Conservation (phyloP, 2,113 vertebrate species). For the Bostrychus sinensis region DNA sequence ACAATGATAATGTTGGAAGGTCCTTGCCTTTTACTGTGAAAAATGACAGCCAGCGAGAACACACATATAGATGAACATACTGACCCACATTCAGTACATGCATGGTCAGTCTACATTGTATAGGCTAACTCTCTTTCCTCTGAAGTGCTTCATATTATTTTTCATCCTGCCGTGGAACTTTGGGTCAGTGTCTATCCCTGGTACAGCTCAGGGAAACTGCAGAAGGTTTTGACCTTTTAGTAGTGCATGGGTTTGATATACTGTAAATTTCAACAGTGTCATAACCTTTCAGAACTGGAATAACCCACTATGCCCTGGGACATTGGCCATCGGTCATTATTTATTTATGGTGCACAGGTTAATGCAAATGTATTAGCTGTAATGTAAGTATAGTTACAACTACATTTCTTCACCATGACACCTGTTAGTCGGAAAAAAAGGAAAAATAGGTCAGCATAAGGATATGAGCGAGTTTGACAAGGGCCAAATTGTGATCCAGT, state of each 20-base stretch:
- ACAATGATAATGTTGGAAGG: constrained; percentile 29
- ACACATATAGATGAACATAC: constrained; percentile 9
- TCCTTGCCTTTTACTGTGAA: constrained; percentile 22
- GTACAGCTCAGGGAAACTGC: constrained; percentile 57
- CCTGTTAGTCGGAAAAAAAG: too few relatives aligned
- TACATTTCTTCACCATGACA: too few relatives aligned
- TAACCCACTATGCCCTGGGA: constrained; percentile 34
- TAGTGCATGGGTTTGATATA: too few relatives aligned
- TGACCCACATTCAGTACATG: constrained; percentile 14
- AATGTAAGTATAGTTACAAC: too few relatives aligned
- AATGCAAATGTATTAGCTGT: too few relatives aligned
- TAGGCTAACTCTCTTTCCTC: constrained; percentile 35
- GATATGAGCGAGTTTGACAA: too few relatives aligned
- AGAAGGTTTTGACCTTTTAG: constrained; percentile 32
- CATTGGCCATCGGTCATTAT: too few relatives aligned
- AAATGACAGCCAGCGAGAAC: background rate
- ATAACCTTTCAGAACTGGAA: constrained; percentile 56
- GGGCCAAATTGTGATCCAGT: too few relatives aligned
- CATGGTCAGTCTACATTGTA: constrained; percentile 16
- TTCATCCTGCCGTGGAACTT: constrained; percentile 24
- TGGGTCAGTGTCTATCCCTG: constrained; percentile 40
- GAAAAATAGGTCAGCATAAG: too few relatives aligned
- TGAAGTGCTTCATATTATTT: constrained; percentile 60
- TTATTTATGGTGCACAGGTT: too few relatives aligned
- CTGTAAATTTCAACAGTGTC: too few relatives aligned